A percentile compares a stretch with the other conserved stretches of the same genome.
Conservation (phyloP, 2,113 vertebrate species). For the Psittacus erithacus region DNA sequence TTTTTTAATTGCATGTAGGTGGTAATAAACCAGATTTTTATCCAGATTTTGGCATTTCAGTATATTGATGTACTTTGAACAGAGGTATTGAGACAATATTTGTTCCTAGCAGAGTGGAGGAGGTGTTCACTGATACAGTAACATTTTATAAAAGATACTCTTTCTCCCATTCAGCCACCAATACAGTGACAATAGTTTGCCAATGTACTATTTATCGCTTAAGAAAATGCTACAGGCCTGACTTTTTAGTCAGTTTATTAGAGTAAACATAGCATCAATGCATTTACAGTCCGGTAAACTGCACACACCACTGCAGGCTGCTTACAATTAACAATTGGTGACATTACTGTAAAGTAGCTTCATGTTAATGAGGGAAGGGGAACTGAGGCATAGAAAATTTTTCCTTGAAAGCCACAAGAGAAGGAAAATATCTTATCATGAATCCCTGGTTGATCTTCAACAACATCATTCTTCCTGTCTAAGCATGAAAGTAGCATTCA, state of each 20-base stretch:
- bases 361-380: neutral
- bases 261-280: neutral
- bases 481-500: neutral
- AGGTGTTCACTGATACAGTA: neutral
- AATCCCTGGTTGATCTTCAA: neutral
- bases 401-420: neutral
- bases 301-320: neutral
- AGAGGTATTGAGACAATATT: neutral
- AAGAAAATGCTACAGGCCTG: neutral
- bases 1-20: neutral
- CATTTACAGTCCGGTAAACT: neutral
- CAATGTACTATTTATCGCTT: neutral
- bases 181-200: neutral
- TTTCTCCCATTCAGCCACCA: neutral
- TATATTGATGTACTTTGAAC: neutral
- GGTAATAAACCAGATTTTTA: neutral
- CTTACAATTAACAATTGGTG: neutral
- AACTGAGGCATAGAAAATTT: neutral
- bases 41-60: neutral
- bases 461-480: neutral
- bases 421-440: neutral
- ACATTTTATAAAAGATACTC: neutral
- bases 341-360: neutral
- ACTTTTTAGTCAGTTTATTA: neutral
- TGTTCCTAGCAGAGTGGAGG: neutral